Evolutionary conservation across 2,797 vertebrate species (phyloP), one percentile per base, ranked within the genome.

Genomic region (Huso huso): DNA sequence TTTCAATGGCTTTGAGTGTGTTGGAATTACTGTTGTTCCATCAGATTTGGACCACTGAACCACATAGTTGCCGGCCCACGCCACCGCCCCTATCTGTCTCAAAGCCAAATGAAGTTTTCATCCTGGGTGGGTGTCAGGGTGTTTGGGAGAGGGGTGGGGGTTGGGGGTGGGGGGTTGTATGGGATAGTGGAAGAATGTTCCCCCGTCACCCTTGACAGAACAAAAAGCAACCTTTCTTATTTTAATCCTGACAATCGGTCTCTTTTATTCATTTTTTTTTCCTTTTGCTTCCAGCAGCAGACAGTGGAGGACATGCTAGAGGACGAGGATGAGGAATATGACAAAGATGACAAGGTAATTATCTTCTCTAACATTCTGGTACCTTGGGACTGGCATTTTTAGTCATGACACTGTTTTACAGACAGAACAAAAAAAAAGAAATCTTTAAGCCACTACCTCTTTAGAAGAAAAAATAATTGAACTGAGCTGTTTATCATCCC

Each of bases 261-360:
- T 88, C 63, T 72, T 69, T 68, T 64, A 71, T 55, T 73, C 68
- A 73, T 73, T 71, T 69, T 73, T 64, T 62, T 37, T 49, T 70
- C 18, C 62, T 49, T 64, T 59, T 53, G 49, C 5, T 52, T 66
- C 66, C 77, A 76, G 79, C 82, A 92, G 93, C 91, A 97, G 93
- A 94, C 93, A 71, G 84, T 98, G 91, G 96, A 97, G 90, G 96
- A 96, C 91, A 91, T 98, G 84, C 82, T 99, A 83, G 92, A 94
- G 89, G 95, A 95, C 67, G 95, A 98, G 82, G 97, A 99, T 71
- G 95, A 99, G 86, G 96, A 97, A 77, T 94, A 93, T 89, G 96
- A 97, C 89, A 97, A 92, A 93, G 95, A 96, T 92, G 96, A 99
- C 93, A 99, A 97, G 96, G 96, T 99, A 97, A 96, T 96, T 94